phyloP scores from a whole-genome alignment of 1,140 invertebrate genomes.

The Stenopsyche tienmushanensis region DNA sequence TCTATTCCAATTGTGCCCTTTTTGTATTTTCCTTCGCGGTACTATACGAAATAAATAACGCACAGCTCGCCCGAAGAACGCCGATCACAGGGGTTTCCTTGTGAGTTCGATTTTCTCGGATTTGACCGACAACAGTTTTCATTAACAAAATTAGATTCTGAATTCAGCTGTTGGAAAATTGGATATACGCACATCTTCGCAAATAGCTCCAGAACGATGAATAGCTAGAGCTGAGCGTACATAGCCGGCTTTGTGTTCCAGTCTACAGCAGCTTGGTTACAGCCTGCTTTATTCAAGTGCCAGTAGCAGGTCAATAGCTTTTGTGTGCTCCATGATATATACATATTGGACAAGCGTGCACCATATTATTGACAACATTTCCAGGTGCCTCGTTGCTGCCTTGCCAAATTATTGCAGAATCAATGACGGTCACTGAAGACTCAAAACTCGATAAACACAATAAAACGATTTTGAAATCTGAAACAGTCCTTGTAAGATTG shows the following conservation, averaged over 20 bases:
- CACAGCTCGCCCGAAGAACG: not conserved
- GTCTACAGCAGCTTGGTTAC: slow-evolving; percentile 31
- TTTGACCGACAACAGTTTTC: not conserved
- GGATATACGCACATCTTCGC: slow-evolving; percentile 10
- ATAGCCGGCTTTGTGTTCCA: slow-evolving; percentile 16
- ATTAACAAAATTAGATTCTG: not conserved
- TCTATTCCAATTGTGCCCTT: not conserved
- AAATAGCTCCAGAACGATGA: slow-evolving; percentile 1
- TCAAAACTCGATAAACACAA: no score
- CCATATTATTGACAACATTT: slow-evolving; percentile 22
- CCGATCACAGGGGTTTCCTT: not conserved
- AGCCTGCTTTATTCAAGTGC: slow-evolving; percentile 34
- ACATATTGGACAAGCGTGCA: slow-evolving; percentile 28
- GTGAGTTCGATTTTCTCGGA: not conserved
- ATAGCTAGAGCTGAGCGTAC: not conserved
- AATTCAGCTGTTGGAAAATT: slow-evolving; percentile 17
- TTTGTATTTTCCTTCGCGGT: no score
- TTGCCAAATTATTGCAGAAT: slow-evolving; percentile 7
- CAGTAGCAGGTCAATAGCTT: slow-evolving; percentile 38
- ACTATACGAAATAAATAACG: not conserved
- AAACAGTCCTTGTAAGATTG: no score
- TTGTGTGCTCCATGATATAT: slow-evolving; percentile 33
- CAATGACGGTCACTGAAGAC: no score
- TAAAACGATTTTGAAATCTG: no score
- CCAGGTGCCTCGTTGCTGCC: slow-evolving; percentile 5